A percentile compares a stretch with the other conserved stretches of the same genome.
phyloP scores from a whole-genome alignment of 2,113 vertebrate genomes.

The Prolemur simus region DNA sequence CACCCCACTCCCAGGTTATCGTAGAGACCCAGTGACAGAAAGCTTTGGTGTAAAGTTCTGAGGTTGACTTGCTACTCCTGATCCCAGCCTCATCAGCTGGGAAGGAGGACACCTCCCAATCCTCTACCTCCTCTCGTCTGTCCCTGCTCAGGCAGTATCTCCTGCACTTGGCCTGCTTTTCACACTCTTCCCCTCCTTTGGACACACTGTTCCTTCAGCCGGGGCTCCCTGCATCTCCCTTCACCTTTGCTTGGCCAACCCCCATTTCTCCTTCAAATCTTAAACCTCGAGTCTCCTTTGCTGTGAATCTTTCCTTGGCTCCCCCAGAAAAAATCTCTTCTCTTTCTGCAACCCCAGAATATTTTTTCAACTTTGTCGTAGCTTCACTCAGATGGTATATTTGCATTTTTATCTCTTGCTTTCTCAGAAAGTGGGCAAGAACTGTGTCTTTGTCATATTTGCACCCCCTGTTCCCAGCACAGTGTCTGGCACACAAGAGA shows the following conservation, averaged over 20 bases:
- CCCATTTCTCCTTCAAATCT: neutral
- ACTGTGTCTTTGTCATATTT: neutral
- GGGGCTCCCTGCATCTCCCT: neutral
- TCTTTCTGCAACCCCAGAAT: constrained; percentile 16
- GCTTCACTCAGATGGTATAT: constrained; percentile 18
- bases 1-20: accelerated
- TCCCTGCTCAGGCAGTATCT: neutral
- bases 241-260: neutral
- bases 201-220: neutral
- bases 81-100: neutral
- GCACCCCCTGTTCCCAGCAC: neutral
- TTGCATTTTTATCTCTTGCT: constrained; percentile 53
- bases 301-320: neutral
- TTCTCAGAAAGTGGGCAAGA: neutral
- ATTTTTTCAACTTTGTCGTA: neutral
- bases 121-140: accelerated
- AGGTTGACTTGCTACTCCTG: neutral
- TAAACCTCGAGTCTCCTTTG: neutral
- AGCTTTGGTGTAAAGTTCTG: neutral
- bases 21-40: neutral
- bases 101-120: neutral
- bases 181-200: neutral
- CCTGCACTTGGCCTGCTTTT: neutral
- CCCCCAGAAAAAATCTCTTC: constrained; percentile 13
- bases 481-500: neutral